Base-by-base conservation (phyloP, 2,113 vertebrate species). In the Pithys albifrons region DNA sequence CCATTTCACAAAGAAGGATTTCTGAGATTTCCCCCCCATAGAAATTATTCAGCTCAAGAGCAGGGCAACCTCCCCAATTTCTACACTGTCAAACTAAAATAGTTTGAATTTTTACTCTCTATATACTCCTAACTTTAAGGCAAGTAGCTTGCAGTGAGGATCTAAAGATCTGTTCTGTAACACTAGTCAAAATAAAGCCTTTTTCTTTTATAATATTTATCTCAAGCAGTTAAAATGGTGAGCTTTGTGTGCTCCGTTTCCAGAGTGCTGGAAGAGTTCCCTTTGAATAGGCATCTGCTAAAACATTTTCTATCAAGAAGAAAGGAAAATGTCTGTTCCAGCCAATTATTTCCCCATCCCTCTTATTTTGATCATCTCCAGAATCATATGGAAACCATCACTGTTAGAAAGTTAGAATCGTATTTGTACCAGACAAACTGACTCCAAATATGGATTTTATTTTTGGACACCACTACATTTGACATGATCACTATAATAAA, bases 331-430 rank as follows among this genome's bases (percentile, higher is more conserved):
- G 41, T 87, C 62, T 88, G 27, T 62, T 89, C 57, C 71, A 94
- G 86, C 73, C 94, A 95, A 72, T 95, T 97, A 94, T 94, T 96
- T 95, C 82, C 25, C 74, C 72, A 67, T 94, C 61, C 31, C n/a
- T 91, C 64, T 93, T 92, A 84, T 91, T 95, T 86, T 93, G 87
- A 89, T 96, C 85, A 87, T 95, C 93, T 87, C 83, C 80, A 90
- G 82, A 77, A 87, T 96, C 97, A 95, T 97, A 97, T 97, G 96
- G 96, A 97, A 97, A 54, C 84, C 93, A 97, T 97, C 93, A 89
- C n/a, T 89, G 46, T 91, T 88, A 93, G 80, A 96, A 95, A 94
- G 91, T 89, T 96, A 93, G 95, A 94, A 69, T 96, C 75, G 33
- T 94, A 91, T 96, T 97, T 92, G 87, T 88, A 95, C 88, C 95